These are phyloP conservation scores for Sandelia bainsii DNA, from an alignment of 2,797 vertebrate genomes.

Conservation along the genomic window DNA sequence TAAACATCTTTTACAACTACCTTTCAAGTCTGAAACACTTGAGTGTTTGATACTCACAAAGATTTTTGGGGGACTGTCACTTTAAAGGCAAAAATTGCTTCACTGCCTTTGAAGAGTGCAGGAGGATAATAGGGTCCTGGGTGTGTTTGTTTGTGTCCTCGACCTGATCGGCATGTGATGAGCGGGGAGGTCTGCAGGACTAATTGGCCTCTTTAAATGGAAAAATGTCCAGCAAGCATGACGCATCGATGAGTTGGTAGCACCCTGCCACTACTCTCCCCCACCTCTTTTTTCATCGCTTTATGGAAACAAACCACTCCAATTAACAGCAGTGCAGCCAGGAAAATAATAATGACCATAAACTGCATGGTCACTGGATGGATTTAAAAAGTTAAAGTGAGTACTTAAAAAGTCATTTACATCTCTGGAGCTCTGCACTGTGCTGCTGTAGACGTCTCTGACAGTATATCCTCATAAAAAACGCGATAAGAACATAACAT, in stretches of 20 bases:
- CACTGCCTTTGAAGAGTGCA: conserved; percentile 52
- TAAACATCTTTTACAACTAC: neutral
- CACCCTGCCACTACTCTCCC: neutral
- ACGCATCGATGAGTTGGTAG: conserved; percentile 49
- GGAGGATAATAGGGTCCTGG: conserved; percentile 69
- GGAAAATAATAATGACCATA: conserved; percentile 57
- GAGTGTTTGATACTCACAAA: neutral
- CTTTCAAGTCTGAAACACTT: neutral
- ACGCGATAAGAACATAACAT: too few species aligned
- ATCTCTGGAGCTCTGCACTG: conserved; percentile 23
- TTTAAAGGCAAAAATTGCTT: conserved; percentile 62
- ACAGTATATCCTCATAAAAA: neutral
- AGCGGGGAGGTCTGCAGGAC: conserved; percentile 54
- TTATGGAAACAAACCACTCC: conserved; percentile 67
- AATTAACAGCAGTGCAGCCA: conserved; percentile 82
- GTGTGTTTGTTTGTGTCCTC: conserved; percentile 74
- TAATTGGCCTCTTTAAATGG: conserved; percentile 81
- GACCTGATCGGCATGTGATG: conserved; percentile 67
- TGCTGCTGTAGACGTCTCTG: neutral
- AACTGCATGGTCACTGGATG: conserved; percentile 50
- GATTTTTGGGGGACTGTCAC: conserved; percentile 17
- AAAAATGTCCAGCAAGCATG: conserved; percentile 68
- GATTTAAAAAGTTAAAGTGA: conserved; percentile 59
- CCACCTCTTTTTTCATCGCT: conserved; percentile 44
- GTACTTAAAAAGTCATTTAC: conserved; percentile 48